A percentile compares a stretch with the other conserved stretches of the same genome.
These are phyloP conservation scores for Andricus grossulariae DNA, from an alignment of 1,140 invertebrate species.

Conservation along the genomic window DNA sequence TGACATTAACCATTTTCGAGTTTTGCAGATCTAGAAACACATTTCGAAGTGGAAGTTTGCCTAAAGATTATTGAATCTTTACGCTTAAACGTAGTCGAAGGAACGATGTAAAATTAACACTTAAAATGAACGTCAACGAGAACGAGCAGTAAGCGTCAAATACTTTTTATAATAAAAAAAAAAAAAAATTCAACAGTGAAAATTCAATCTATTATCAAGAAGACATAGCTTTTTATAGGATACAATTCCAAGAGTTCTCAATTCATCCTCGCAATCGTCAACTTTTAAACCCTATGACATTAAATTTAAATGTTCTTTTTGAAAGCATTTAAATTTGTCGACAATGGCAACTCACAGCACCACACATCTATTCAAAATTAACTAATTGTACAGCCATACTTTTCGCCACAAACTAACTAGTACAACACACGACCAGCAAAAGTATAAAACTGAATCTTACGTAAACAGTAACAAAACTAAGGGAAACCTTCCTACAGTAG, in stretches of 20 bases:
- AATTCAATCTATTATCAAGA: too few relatives aligned
- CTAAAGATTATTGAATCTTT: too few relatives aligned
- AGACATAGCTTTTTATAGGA: too few relatives aligned
- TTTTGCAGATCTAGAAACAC: background rate
- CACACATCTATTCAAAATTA: constrained; percentile 29
- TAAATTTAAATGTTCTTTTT: background rate
- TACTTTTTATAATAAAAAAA: too few relatives aligned
- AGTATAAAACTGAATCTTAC: background rate
- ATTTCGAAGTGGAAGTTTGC: too few relatives aligned
- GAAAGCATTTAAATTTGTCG: background rate
- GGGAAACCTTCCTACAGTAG: too few relatives aligned
- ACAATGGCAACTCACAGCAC: background rate
- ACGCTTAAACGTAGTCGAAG: too few relatives aligned
- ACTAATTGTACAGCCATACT: constrained; percentile 27
- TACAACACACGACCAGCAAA: background rate
- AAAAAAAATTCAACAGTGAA: too few relatives aligned
- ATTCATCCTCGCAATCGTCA: too few relatives aligned
- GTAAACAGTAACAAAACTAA: background rate
- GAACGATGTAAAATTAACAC: too few relatives aligned
- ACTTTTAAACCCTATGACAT: too few relatives aligned
- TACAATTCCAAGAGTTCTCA: too few relatives aligned
- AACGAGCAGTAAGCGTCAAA: background rate
- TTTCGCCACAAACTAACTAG: background rate
- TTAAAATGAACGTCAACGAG: background rate
- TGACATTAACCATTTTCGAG: constrained; percentile 30